Conservation (phyloP, 2,888 invertebrate genomes). For the Lathronympha strigana region DNA sequence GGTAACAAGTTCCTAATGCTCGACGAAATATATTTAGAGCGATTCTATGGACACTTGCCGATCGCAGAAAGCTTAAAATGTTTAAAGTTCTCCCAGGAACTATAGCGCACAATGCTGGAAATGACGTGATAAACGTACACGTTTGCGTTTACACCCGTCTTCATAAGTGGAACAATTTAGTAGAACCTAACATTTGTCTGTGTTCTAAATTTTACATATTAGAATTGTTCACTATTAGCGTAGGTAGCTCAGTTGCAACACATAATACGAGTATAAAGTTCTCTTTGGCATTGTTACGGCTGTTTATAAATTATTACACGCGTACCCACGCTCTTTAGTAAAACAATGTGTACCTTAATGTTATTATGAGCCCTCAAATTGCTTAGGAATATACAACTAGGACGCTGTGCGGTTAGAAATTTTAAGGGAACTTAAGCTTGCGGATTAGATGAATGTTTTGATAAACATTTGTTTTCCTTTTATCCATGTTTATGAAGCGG, state of each 20-base stretch:
- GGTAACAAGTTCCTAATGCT: not conserved
- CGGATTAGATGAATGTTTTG: constrained; percentile 22
- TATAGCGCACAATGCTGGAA: not conserved
- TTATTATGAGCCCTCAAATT: constrained; percentile 40
- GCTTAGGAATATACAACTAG: constrained; percentile 37
- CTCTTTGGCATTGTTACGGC: constrained; percentile 32
- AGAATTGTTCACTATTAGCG: constrained; percentile 28
- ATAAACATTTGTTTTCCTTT: constrained; percentile 4
- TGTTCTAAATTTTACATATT: constrained; percentile 22
- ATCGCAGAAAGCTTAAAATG: not conserved
- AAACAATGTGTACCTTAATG: constrained; percentile 40
- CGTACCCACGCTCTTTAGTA: constrained; percentile 37
- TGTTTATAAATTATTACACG: constrained; percentile 38
- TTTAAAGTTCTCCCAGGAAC: not conserved
- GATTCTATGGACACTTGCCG: not conserved
- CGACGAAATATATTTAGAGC: not conserved
- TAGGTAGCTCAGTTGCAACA: constrained; percentile 37
- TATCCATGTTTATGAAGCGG: not conserved
- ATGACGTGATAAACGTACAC: not conserved
- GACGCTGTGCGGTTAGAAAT: constrained; percentile 32
- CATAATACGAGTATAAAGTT: constrained; percentile 32
- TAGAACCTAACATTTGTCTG: constrained; percentile 3
- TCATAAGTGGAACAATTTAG: constrained; percentile 16
- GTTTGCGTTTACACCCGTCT: not conserved
- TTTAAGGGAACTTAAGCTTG: constrained; percentile 21